Conservation (phyloP, 92 coral and sea anemone species). For the Phymanthus crucifer region DNA sequence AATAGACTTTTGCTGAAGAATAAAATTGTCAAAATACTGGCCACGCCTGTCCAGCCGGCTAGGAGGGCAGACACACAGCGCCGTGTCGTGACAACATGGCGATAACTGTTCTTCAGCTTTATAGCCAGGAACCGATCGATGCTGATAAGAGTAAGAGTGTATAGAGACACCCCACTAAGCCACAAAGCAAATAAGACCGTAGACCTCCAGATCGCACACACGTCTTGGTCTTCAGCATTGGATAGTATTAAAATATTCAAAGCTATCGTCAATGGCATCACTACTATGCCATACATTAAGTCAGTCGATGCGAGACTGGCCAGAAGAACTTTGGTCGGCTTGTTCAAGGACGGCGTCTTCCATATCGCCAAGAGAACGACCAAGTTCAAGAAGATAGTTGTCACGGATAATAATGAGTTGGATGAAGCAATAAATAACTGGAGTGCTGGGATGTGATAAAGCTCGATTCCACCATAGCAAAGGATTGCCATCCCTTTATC, state of each 20-base stretch:
- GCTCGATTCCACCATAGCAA: neutral
- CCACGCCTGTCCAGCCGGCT: too few relatives aligned
- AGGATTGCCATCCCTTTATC: neutral
- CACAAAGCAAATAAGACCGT: neutral
- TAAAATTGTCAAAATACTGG: neutral
- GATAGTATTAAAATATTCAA: neutral
- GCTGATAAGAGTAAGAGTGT: too few relatives aligned
- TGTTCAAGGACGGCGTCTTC: too few relatives aligned
- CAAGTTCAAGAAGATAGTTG: neutral
- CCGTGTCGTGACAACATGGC: too few relatives aligned
- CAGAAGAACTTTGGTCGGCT: too few relatives aligned
- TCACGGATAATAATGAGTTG: neutral
- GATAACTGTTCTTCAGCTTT: neutral
- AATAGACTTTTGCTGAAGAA: neutral
- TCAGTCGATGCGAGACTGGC: neutral
- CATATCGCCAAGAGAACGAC: too few relatives aligned
- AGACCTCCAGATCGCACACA: neutral
- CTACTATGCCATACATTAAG: neutral
- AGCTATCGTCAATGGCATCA: neutral
- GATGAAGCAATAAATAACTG: neutral
- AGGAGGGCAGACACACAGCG: too few relatives aligned
- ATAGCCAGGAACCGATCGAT: neutral
- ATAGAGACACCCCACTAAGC: neutral
- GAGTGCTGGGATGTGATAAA: neutral
- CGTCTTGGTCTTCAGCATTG: neutral